phyloP scores from a whole-genome alignment of 2,113 vertebrate genomes.

The Apteryx mantelli region DNA sequence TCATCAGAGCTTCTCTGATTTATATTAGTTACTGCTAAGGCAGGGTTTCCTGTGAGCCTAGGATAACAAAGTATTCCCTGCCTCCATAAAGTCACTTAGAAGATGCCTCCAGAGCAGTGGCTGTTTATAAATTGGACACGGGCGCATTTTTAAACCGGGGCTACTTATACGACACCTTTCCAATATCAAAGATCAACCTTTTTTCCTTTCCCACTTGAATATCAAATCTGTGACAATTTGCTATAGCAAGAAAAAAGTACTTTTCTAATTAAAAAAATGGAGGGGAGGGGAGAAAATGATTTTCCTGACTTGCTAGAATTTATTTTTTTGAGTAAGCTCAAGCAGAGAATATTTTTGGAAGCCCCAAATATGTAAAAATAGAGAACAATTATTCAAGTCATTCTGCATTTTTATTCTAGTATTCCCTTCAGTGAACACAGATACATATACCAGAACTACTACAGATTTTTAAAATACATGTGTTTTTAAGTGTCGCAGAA shows the following conservation, averaged over 20 bases:
- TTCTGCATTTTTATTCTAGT: background rate
- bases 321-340: background rate
- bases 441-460: background rate
- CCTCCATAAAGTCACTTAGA: background rate
- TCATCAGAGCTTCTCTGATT: conserved; percentile 1
- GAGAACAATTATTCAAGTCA: background rate
- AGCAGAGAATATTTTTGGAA: background rate
- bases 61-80: background rate
- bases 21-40: background rate
- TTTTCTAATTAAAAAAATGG: background rate
- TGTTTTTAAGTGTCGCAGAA: background rate
- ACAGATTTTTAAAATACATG: background rate
- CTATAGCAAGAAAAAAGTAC: background rate
- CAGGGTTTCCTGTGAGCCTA: background rate
- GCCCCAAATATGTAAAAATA: background rate
- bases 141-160: background rate
- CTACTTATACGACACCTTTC: background rate
- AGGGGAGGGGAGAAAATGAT: background rate
- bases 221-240: background rate
- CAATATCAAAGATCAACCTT: background rate
- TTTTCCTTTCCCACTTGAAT: background rate
- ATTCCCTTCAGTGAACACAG: background rate
- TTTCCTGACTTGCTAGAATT: background rate
- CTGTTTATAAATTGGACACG: background rate
- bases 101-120: background rate